A percentile compares a stretch with the other conserved stretches of the same genome.
Evolutionary conservation across 2,888 invertebrate genomes (phyloP).

Genomic region (Empis livida): DNA sequence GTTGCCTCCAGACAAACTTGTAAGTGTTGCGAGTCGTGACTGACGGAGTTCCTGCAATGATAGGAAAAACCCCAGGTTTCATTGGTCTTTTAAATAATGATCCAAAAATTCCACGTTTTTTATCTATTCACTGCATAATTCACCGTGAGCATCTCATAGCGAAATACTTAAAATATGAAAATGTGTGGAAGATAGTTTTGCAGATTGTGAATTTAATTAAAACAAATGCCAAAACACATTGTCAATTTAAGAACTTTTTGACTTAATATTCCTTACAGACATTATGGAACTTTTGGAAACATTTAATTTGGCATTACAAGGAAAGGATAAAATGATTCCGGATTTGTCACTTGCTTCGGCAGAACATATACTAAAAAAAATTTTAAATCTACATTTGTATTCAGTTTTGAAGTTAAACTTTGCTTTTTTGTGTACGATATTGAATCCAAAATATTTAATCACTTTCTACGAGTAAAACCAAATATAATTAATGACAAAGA

Average conservation of each 20-base stretch:
- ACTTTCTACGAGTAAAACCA: no score
- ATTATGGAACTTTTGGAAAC: constrained; percentile 4
- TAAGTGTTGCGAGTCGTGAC: not conserved
- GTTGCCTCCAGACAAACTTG: no score
- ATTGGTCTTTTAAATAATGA: not conserved
- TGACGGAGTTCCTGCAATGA: no score
- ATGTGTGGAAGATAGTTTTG: not conserved
- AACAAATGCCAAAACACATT: not conserved
- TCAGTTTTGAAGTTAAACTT: no score
- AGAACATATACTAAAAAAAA: no score
- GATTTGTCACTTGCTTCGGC: no score
- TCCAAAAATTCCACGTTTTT: not conserved
- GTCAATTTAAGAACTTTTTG: constrained; percentile 1
- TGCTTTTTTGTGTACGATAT: no score
- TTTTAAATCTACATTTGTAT: no score
- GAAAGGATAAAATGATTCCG: no score
- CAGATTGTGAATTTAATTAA: not conserved
- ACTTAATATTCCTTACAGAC: constrained; percentile 4
- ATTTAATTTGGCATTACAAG: no score
- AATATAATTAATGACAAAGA: no score
- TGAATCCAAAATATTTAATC: no score
- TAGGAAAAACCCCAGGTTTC: not conserved
- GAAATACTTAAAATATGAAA: not conserved
- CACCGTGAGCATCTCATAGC: not conserved
- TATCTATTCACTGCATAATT: constrained; percentile 1